Percentiles rank a stretch among this genome's conserved stretches.
Evolutionary conservation across 2,797 vertebrate species (phyloP).

Genomic region (Channallabes apus): DNA sequence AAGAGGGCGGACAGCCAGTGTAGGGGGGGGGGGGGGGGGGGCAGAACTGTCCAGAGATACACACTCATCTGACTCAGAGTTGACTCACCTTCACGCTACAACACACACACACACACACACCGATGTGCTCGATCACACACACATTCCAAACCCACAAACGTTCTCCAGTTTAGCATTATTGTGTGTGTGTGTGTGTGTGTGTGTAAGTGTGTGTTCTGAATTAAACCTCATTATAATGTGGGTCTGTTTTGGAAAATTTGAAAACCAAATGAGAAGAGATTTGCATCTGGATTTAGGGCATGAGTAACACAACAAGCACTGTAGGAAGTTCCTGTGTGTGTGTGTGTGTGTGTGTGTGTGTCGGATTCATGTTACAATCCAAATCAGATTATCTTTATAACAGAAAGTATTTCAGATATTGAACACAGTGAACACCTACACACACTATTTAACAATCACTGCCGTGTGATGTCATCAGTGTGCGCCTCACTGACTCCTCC

Average conservation of each 20-base stretch:
- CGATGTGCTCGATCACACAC: too few relatives aligned
- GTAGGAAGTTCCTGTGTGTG: neutral
- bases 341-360: neutral
- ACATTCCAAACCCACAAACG: too few relatives aligned
- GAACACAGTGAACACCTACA: too few relatives aligned
- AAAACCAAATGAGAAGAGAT: neutral
- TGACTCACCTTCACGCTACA: too few relatives aligned
- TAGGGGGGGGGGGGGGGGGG: too few relatives aligned
- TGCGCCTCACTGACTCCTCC: neutral
- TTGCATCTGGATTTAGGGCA: neutral
- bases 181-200: neutral
- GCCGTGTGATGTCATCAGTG: neutral
- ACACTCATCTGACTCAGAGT: too few relatives aligned
- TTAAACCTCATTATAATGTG: neutral
- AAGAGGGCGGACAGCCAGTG: too few relatives aligned
- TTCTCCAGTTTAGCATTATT: too few relatives aligned
- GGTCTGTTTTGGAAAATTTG: neutral
- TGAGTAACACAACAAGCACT: neutral
- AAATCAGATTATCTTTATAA: neutral
- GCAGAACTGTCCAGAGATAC: too few relatives aligned
- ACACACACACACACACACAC: too few relatives aligned
- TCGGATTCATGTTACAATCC: neutral
- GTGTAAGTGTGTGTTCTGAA: neutral
- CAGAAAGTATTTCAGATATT: neutral
- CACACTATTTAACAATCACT: neutral